Evolutionary conservation across 2,888 invertebrate genomes (phyloP).

Genomic region (Sericinus montela): DNA sequence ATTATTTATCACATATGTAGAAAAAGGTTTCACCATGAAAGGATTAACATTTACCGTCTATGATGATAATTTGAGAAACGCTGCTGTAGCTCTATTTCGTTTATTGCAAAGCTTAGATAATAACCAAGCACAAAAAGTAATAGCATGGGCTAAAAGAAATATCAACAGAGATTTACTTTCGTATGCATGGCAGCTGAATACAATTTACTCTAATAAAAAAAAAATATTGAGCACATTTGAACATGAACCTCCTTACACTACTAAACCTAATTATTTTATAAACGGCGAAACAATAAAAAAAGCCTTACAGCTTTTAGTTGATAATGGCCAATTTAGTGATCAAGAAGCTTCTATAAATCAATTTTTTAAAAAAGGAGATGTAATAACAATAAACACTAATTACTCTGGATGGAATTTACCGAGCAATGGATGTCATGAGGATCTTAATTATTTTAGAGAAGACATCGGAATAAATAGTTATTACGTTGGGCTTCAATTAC

Average conservation of each 20-base stretch:
- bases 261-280: slow-evolving; percentile 62
- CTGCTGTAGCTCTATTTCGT: slow-evolving; percentile 63
- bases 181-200: slow-evolving; percentile 48
- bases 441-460: slow-evolving; percentile 81
- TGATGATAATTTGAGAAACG: slow-evolving; percentile 65
- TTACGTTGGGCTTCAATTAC: slow-evolving; percentile 76
- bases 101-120: slow-evolving; percentile 55
- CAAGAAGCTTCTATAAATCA: slow-evolving; percentile 42
- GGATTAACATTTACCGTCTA: slow-evolving; percentile 69
- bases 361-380: slow-evolving; percentile 36
- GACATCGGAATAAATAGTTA: slow-evolving; percentile 80
- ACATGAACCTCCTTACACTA: slow-evolving; percentile 66
- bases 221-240: slow-evolving; percentile 26
- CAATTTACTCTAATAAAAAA: slow-evolving; percentile 13
- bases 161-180: slow-evolving; percentile 72
- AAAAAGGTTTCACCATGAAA: slow-evolving; percentile 44
- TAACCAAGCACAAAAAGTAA: slow-evolving; percentile 48
- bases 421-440: slow-evolving; percentile 64
- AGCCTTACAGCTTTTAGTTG: slow-evolving; percentile 49
- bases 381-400: slow-evolving; percentile 53
- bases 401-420: slow-evolving; percentile 75
- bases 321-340: slow-evolving; percentile 32
- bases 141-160: slow-evolving; percentile 53
- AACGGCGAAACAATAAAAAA: slow-evolving; percentile 59
- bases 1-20: slow-evolving; percentile 37